These are phyloP conservation scores for Ispidina picta DNA, from an alignment of 2,797 vertebrate genomes.

Conservation along the genomic window DNA sequence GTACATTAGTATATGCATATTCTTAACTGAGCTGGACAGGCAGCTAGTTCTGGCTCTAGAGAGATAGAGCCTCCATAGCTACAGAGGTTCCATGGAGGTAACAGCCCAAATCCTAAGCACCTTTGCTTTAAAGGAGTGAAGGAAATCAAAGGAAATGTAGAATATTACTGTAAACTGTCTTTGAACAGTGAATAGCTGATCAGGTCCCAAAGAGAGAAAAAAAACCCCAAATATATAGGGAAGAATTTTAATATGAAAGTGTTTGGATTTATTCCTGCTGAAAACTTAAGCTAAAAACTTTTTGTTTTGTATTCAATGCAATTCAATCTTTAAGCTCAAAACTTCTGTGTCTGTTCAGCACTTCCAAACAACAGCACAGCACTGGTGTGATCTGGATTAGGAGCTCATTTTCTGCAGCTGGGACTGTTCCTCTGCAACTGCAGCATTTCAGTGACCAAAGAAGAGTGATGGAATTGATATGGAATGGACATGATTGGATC, in stretches of 20 bases:
- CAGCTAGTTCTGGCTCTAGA: no score
- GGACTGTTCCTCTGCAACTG: not conserved
- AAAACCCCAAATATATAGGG: not conserved
- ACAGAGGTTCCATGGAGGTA: not conserved
- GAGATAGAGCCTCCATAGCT: no score
- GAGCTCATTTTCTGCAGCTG: not conserved
- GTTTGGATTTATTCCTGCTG: not conserved
- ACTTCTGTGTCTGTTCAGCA: not conserved
- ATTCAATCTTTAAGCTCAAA: not conserved
- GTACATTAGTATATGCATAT: not conserved
- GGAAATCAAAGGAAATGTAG: conserved; percentile 12
- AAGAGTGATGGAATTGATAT: not conserved
- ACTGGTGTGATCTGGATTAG: not conserved
- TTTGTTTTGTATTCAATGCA: not conserved
- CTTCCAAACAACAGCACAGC: not conserved
- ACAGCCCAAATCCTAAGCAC: not conserved
- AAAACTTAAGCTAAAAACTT: not conserved
- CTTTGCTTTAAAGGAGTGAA: conserved; percentile 1
- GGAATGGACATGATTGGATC: not conserved
- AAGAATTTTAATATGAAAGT: not conserved
- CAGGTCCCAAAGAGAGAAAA: not conserved
- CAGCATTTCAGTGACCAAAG: not conserved
- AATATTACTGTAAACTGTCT: not conserved
- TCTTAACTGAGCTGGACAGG: not conserved
- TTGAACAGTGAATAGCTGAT: not conserved